phyloP scores from a whole-genome alignment of 1,140 invertebrate genomes.

The Trachymyrmex cornetzi region DNA sequence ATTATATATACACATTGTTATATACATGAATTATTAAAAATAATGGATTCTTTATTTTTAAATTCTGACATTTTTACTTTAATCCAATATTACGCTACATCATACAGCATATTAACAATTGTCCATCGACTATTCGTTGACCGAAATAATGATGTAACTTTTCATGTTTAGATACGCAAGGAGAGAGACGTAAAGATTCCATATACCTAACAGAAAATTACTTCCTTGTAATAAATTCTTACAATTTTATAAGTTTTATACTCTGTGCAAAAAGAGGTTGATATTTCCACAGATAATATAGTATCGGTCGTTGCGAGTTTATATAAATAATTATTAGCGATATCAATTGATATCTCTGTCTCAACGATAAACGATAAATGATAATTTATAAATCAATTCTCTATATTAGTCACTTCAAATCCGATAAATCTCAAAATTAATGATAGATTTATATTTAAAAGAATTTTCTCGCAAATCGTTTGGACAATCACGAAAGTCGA shows the following conservation, averaged over 20 bases:
- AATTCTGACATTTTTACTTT: no score
- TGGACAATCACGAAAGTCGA: background rate
- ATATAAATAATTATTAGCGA: slow-evolving; percentile 1
- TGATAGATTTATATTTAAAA: background rate
- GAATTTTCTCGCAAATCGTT: background rate
- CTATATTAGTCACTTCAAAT: background rate
- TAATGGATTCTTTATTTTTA: no score
- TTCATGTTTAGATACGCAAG: background rate
- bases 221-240: background rate
- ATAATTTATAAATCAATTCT: background rate
- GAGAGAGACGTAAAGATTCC: background rate
- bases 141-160: background rate
- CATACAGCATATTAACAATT: no score
- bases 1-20: no score
- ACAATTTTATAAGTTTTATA: background rate
- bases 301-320: background rate
- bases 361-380: background rate
- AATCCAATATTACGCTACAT: no score
- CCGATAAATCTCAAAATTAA: background rate
- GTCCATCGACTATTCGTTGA: no score
- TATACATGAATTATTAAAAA: no score
- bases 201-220: background rate
- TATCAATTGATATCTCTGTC: background rate
- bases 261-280: background rate
- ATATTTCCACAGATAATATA: background rate